Evolutionary conservation across 30 jellyfish, hydroid and myxozoan species (phyloP), one percentile per base, ranked within the genome.

Genomic region (Pseudorhiza aurosa): DNA sequence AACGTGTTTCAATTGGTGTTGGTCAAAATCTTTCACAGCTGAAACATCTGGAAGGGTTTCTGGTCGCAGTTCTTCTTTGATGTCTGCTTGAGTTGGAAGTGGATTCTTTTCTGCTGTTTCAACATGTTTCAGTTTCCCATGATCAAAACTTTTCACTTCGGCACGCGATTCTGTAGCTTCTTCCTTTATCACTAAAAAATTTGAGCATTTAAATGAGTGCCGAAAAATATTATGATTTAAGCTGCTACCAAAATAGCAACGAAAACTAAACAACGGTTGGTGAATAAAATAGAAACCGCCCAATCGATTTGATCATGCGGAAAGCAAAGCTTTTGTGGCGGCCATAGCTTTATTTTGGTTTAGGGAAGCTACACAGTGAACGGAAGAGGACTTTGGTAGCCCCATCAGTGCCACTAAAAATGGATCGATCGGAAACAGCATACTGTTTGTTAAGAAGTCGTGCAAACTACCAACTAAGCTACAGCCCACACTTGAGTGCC

Each of bases 61-160:
- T 28, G 99, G 99, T 55, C 97, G 65, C 89, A 82, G 27, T 58
- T 93, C 99, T 47, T 85, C 97, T 75, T 81, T 93, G 73, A 93
- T 35, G 14, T 94, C 82, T 46, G 75, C 90, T 25, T 97, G 89
- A 26, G 99, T 86, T 62, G 98, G 98, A 40, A 92, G 75, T 8
- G 96, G 95, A 53, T 92, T 92, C 82, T 92, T 92, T 77, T 92
- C 98, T 51, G 71, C 96, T 0, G 98, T 92, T n/a, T 92, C 98
- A 53, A 92, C 98, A 62, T 85, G 96, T 65, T 92, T 92, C 87
- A 92, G 75, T 35, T 84, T 82, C 22, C 85, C 33, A 39, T 84
- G 95, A 46, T 92, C 98, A 73, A 92, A 92, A 11, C 90, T 55
- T 65, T 92, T 92, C 60, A 92, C 98, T 46, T 84, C 96, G 11